Conservation (phyloP, 2,113 vertebrate species). For the Glaucomys volans region DNA sequence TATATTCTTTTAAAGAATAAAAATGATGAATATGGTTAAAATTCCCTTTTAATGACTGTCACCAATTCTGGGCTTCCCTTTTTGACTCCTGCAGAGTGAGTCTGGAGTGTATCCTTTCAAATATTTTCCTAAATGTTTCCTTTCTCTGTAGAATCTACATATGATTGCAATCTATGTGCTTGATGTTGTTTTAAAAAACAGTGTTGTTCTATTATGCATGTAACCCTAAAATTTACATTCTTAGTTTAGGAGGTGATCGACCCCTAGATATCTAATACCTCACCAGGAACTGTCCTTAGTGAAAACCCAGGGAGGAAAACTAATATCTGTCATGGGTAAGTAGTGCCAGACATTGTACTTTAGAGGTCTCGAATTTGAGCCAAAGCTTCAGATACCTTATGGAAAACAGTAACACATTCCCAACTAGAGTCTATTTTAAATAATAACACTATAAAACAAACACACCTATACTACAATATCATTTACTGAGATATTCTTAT, state of each 20-base stretch:
- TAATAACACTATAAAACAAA: background rate
- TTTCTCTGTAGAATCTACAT: background rate
- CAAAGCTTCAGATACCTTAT: background rate
- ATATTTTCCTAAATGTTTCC: background rate
- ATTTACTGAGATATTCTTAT: background rate
- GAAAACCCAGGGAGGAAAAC: background rate
- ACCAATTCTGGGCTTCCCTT: background rate
- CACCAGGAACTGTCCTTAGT: background rate
- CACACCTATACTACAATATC: background rate
- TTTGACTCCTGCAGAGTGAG: background rate
- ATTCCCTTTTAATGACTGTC: background rate
- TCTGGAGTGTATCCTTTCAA: background rate
- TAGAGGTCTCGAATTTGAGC: background rate
- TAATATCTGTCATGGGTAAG: background rate
- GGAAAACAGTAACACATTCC: background rate
- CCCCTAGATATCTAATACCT: background rate
- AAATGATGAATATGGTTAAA: background rate
- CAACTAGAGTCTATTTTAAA: background rate
- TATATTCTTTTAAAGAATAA: background rate
- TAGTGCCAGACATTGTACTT: background rate
- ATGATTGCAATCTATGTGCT: background rate
- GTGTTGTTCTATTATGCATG: background rate
- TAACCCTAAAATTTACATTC: background rate
- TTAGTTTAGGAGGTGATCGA: background rate
- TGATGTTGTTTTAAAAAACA: background rate